phyloP scores from a whole-genome alignment of 2,113 vertebrate species.

The Cranoglanis bouderius region DNA sequence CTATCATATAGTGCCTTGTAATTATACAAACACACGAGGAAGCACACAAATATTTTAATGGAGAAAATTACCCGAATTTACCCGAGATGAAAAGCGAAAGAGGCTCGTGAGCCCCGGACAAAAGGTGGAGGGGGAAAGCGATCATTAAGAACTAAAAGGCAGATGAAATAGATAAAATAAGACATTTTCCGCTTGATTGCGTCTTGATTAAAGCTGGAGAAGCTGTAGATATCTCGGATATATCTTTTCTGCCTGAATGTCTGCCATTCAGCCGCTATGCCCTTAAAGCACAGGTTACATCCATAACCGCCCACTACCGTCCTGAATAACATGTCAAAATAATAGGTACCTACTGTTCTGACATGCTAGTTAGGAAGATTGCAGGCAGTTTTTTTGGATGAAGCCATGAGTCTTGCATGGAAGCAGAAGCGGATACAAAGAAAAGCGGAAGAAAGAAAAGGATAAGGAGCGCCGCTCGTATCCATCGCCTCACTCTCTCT shows the following conservation, averaged over 20 bases:
- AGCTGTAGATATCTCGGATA: slow-evolving; percentile 73
- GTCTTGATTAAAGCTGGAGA: slow-evolving; percentile 80
- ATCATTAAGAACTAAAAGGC: slow-evolving; percentile 40
- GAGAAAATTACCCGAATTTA: slow-evolving; percentile 45
- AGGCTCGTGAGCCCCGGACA: slow-evolving; percentile 45
- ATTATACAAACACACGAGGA: slow-evolving; percentile 20
- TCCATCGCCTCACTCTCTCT: slow-evolving; percentile 38
- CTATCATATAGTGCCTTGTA: neutral
- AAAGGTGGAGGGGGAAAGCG: slow-evolving; percentile 16
- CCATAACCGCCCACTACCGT: slow-evolving; percentile 17
- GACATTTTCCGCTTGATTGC: slow-evolving; percentile 68
- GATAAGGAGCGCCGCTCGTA: slow-evolving; percentile 17
- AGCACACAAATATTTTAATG: slow-evolving; percentile 23
- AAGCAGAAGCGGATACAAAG: slow-evolving; percentile 49
- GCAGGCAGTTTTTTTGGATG: neutral
- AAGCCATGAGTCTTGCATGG: slow-evolving; percentile 1
- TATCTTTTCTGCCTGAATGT: slow-evolving; percentile 72
- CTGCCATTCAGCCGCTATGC: slow-evolving; percentile 78
- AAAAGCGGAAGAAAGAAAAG: slow-evolving; percentile 31
- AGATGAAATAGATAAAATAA: slow-evolving; percentile 52
- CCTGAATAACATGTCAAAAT: slow-evolving; percentile 18
- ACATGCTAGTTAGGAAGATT: slow-evolving; percentile 17
- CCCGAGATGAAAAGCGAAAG: slow-evolving; percentile 38
- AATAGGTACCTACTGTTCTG: slow-evolving; percentile 11
- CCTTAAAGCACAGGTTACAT: slow-evolving; percentile 63